Evolutionary conservation across 2,113 vertebrate genomes (phyloP), one percentile per base, ranked within the genome.

Genomic region (Lathamus discolor): DNA sequence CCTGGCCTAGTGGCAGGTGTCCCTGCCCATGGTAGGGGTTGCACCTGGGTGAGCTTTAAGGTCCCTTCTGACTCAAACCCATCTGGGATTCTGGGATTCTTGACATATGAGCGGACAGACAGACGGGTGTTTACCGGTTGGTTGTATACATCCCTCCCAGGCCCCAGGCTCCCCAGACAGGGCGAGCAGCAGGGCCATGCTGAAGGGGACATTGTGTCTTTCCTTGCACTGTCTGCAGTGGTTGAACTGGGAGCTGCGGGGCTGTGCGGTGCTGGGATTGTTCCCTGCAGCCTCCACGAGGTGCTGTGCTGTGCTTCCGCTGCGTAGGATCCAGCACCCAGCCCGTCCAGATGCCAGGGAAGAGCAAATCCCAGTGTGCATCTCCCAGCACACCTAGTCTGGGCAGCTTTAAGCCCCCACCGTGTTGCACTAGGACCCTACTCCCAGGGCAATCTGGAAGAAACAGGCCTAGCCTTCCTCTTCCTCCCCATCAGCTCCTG

Each of bases 331-430:
- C 48, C 48, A 29, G 59, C 16, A 3, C 55, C 20, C 39, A 11
- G 27, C 49, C 62, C 8, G 27, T 12, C 31, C 0, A 0, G 25
- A 5, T 43, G 44, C 5, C 46, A 49, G 29, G 13, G n/a, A 72
- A 61, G 35, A 62, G 39, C 31, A 62, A 68, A 63, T 15, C 23
- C 24, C 4, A 3, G 9, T 43, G 25, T 9, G 4, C 18, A 23
- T 17, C n/a, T 49, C 27, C 57, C 59, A n/a, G 44, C 10, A 31
- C 2, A 0, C 61, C 31, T 8, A 44, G 28, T 8, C 69, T 54
- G 67, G 28, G 23, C 4, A 13, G 6, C 44, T 43, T 43, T 51
- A 41, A n/a, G 10, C 8, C 3, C 12, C 15, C 19, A 15, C 2
- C 6, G 33, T 1, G 19, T 4, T 37, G 37, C 31, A 8, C 24